These are phyloP conservation scores for Fregata magnificens DNA, from an alignment of 2,113 vertebrate genomes.

Conservation along the genomic window DNA sequence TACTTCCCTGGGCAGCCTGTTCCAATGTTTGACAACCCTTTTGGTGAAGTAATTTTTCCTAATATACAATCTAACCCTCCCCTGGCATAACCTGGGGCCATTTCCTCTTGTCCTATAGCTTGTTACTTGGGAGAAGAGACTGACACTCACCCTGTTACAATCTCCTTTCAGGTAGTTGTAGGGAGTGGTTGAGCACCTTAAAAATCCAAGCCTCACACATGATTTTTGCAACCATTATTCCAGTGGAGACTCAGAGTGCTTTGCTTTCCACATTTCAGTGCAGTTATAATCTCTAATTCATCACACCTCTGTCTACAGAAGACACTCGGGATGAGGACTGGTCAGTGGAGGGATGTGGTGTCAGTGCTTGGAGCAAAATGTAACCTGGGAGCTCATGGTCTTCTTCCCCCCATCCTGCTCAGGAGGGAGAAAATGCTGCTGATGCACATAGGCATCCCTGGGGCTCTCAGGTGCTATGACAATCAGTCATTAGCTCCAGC, in stretches of 20 bases:
- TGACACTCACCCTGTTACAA: too few relatives aligned
- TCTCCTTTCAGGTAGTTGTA: too few relatives aligned
- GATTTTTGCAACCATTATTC: not conserved
- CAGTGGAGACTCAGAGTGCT: not conserved
- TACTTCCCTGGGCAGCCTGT: too few relatives aligned
- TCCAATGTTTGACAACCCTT: too few relatives aligned
- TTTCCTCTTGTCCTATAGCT: too few relatives aligned
- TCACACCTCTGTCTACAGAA: not conserved
- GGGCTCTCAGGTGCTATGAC: not conserved
- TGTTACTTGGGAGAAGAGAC: too few relatives aligned
- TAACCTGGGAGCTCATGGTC: not conserved
- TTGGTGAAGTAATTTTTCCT: too few relatives aligned
- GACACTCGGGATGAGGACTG: not conserved
- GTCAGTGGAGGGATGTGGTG: too few relatives aligned
- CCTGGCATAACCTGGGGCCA: too few relatives aligned
- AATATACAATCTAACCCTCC: too few relatives aligned
- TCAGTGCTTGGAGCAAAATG: not conserved
- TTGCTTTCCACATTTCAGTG: fast-evolving
- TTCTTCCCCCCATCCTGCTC: not conserved
- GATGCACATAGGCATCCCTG: not conserved
- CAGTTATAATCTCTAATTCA: not conserved
- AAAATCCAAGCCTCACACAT: not conserved
- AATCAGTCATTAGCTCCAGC: not conserved
- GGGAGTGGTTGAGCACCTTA: not conserved
- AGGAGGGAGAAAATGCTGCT: not conserved